phyloP scores from a whole-genome alignment of 2,797 vertebrate genomes.

The Loris lydekkerianus region DNA sequence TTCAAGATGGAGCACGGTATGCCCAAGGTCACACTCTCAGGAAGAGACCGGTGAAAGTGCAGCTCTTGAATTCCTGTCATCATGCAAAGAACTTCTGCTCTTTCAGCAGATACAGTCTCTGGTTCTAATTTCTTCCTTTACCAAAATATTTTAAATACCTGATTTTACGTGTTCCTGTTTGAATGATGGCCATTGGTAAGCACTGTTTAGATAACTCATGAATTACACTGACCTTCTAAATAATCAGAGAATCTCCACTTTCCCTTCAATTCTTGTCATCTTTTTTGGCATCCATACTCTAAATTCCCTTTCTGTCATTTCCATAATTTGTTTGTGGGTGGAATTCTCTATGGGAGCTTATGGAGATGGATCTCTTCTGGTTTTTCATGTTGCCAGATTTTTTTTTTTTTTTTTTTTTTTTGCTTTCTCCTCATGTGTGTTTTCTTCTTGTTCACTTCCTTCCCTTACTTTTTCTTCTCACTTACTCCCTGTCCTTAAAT shows the following conservation, averaged over 20 bases:
- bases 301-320: no score
- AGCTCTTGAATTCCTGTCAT: background rate
- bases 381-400: no score
- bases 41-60: background rate
- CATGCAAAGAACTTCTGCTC: background rate
- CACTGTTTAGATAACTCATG: background rate
- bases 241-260: background rate
- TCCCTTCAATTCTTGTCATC: no score
- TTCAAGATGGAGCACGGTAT: background rate
- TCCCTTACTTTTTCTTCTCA: no score
- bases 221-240: background rate
- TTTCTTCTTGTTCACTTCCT: no score
- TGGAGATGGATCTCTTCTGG: no score
- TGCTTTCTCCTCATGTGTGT: no score
- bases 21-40: background rate
- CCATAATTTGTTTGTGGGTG: no score
- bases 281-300: no score
- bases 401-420: no score
- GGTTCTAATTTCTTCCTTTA: background rate
- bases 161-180: background rate
- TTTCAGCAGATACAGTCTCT: background rate
- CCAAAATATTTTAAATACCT: background rate
- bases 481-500: no score
- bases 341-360: no score
- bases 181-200: background rate